phyloP scores from a whole-genome alignment of 2,888 invertebrate species.

The Hoplodrina ambigua region DNA sequence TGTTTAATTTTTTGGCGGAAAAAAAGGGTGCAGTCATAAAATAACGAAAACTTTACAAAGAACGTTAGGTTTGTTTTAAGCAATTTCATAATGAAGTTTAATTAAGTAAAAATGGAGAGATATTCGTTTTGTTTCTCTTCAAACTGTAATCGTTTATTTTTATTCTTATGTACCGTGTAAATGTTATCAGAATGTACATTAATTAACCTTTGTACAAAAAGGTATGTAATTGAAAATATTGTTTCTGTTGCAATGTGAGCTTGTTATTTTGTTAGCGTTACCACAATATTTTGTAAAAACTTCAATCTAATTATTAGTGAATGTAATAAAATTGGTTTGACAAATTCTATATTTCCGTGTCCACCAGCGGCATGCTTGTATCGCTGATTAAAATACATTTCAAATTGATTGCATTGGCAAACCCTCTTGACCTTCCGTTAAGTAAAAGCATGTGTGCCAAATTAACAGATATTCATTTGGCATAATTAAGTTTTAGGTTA shows the following conservation, averaged over 20 bases:
- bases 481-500: background rate
- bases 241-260: constrained; percentile 10
- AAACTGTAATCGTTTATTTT: constrained; percentile 49
- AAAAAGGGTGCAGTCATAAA: constrained; percentile 36
- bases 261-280: constrained; percentile 10
- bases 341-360: background rate
- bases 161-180: constrained; percentile 40
- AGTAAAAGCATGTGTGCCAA: background rate
- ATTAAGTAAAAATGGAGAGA: constrained; percentile 49
- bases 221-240: constrained; percentile 25
- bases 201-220: constrained; percentile 14
- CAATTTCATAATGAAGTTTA: constrained; percentile 48
- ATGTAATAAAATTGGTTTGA: background rate
- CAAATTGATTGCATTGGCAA: background rate
- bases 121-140: constrained; percentile 41
- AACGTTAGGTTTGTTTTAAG: constrained; percentile 44
- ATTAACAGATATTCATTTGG: background rate
- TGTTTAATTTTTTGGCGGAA: constrained; percentile 10
- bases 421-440: background rate
- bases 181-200: constrained; percentile 20
- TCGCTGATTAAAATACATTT: background rate
- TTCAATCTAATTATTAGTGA: constrained; percentile 21
- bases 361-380: background rate
- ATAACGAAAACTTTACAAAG: constrained; percentile 32
- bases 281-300: background rate